A percentile compares a stretch with the other conserved stretches of the same genome.
phyloP scores from a whole-genome alignment of 2,797 vertebrate genomes.

The Hypotaenidia okinawae region DNA sequence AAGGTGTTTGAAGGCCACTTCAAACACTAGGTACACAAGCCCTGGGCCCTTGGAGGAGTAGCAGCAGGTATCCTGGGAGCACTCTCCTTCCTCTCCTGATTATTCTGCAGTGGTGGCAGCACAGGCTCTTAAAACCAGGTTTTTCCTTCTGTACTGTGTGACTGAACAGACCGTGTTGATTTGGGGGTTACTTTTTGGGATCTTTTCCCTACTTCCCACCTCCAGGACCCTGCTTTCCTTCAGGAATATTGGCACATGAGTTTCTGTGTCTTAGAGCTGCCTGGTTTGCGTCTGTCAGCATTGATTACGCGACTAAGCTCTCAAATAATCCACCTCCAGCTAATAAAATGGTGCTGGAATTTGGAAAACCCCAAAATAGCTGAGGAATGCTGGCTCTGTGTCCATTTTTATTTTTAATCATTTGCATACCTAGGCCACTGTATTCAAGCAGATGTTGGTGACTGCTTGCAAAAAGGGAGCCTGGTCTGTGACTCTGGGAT shows the following conservation, averaged over 20 bases:
- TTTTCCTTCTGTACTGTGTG: not conserved
- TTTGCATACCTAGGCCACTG: not conserved
- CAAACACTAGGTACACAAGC: not conserved
- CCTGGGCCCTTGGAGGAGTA: not conserved
- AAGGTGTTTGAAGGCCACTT: not conserved
- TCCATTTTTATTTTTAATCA: not conserved
- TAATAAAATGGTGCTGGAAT: conserved; percentile 18
- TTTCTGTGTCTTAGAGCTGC: not conserved
- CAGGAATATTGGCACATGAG: not conserved
- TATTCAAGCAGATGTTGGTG: not conserved
- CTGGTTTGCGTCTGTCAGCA: not conserved
- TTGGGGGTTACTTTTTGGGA: not conserved
- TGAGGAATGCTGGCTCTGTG: not conserved
- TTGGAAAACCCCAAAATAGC: not conserved
- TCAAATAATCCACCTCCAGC: not conserved
- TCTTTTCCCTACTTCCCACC: not conserved
- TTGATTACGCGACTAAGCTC: not conserved
- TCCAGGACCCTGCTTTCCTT: not conserved
- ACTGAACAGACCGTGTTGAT: fast-evolving
- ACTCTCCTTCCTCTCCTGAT: not conserved
- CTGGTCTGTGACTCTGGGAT: not conserved
- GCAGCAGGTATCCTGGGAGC: not conserved
- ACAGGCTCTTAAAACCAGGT: not conserved
- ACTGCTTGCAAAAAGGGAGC: not conserved
- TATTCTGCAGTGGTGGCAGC: not conserved